Conservation (phyloP, 2,113 vertebrate genomes). For the Micronycteris hirsuta region DNA sequence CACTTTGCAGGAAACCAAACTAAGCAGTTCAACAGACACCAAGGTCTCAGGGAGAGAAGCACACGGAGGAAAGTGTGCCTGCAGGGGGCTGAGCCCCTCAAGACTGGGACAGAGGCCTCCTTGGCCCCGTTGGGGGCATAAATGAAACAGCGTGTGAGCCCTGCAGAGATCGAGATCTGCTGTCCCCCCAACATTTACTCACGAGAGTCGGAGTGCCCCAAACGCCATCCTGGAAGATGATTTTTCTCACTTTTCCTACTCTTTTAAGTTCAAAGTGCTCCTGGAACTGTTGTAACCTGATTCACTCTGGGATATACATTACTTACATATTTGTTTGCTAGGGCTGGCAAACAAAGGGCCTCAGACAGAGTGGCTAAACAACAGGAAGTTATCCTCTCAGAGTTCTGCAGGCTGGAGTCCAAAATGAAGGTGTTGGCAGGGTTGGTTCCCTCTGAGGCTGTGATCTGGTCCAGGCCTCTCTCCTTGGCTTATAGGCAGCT, state of each 20-base stretch:
- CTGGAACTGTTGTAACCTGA: background rate
- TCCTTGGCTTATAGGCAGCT: fast-evolving
- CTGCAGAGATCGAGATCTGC: background rate
- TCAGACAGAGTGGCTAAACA: background rate
- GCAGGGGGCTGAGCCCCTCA: background rate
- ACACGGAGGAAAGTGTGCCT: fast-evolving
- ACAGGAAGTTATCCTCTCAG: background rate
- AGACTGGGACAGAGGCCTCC: background rate
- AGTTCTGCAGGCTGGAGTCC: background rate
- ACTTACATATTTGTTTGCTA: background rate
- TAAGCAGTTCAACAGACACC: background rate
- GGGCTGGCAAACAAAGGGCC: fast-evolving
- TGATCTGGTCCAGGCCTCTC: background rate
- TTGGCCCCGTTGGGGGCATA: fast-evolving
- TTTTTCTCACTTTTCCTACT: background rate
- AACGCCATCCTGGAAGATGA: background rate
- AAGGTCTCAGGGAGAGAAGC: background rate
- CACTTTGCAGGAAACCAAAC: constrained; percentile 16
- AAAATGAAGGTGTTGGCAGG: background rate
- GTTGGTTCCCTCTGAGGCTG: too few species aligned
- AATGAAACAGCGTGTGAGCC: fast-evolving
- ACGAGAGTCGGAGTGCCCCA: background rate
- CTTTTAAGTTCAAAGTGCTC: background rate
- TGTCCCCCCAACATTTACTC: too few species aligned
- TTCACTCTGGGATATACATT: fast-evolving